These are phyloP conservation scores for Linnaemya tessellans DNA, from an alignment of 2,888 invertebrate species.

Conservation along the genomic window DNA sequence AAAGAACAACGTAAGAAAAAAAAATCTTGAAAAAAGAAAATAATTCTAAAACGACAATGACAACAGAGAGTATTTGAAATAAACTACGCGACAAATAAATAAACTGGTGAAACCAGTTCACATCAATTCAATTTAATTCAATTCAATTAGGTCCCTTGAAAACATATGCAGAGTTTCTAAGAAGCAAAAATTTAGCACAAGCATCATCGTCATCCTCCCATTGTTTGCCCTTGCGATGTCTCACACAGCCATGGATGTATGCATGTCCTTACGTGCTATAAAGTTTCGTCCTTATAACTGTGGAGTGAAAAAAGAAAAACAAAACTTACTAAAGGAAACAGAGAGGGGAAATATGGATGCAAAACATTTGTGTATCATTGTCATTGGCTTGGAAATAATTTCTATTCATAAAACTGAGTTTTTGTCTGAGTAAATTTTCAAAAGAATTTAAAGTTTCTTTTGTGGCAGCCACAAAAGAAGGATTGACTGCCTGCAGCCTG, in stretches of 20 bases:
- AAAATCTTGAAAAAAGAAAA: slow-evolving; percentile 16
- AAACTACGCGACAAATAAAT: slow-evolving; percentile 43
- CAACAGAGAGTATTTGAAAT: slow-evolving; percentile 13
- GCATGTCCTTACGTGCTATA: no score
- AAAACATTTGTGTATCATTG: slow-evolving; percentile 57
- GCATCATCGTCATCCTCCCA: neutral
- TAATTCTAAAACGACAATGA: slow-evolving; percentile 2
- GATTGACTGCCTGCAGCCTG: slow-evolving; percentile 54
- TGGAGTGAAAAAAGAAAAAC: neutral
- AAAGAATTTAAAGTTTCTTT: slow-evolving; percentile 67
- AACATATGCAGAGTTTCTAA: slow-evolving; percentile 17
- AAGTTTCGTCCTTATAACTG: slow-evolving; percentile 47
- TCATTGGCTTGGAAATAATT: slow-evolving; percentile 66
- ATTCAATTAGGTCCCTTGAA: slow-evolving; percentile 38
- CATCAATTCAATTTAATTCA: slow-evolving; percentile 48
- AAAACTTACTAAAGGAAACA: neutral
- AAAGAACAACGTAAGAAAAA: slow-evolving; percentile 19
- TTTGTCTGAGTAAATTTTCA: slow-evolving; percentile 47
- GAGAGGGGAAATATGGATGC: slow-evolving; percentile 43
- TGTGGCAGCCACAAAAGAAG: slow-evolving; percentile 37
- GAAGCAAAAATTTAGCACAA: neutral
- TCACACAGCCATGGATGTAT: neutral
- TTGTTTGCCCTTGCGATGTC: slow-evolving; percentile 26
- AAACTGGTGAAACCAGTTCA: slow-evolving; percentile 57
- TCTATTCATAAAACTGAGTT: slow-evolving; percentile 36